Percentiles rank a stretch among this genome's conserved stretches.
These are phyloP conservation scores for Scaptomyza polygonia DNA, from an alignment of 2,888 invertebrate genomes.

Conservation along the genomic window DNA sequence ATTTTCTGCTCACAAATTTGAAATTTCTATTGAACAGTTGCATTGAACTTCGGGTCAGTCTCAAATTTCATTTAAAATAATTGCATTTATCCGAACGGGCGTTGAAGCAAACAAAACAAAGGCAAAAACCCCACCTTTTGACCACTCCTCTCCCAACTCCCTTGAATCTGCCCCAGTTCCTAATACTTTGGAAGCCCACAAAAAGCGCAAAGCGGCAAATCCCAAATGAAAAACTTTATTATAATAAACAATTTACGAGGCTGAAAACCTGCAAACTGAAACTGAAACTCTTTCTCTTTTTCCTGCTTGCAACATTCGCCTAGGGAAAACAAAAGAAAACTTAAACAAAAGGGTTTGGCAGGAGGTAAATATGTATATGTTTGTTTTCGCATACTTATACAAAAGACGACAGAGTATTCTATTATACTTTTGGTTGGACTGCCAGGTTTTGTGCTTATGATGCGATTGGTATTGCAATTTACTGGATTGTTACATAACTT, in stretches of 20 bases:
- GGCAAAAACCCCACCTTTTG: neutral
- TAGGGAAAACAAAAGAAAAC: constrained; percentile 14
- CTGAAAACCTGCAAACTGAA: constrained; percentile 11
- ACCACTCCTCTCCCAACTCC: neutral
- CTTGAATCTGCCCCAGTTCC: neutral
- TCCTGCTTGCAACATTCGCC: constrained; percentile 7
- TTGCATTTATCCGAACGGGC: constrained; percentile 39
- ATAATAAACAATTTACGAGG: constrained; percentile 51
- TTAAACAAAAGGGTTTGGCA: constrained; percentile 3
- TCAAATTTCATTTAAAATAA: constrained; percentile 44
- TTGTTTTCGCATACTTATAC: neutral
- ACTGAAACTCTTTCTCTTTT: constrained; percentile 3
- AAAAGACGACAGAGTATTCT: neutral
- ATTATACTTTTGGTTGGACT: constrained; percentile 1
- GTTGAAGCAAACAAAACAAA: constrained; percentile 11
- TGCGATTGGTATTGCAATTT: constrained; percentile 14
- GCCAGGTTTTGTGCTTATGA: constrained; percentile 4
- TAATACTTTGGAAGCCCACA: constrained; percentile 7
- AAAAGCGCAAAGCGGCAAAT: constrained; percentile 1
- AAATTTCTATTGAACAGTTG: constrained; percentile 35
- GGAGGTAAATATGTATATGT: neutral
- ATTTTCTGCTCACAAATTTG: constrained; percentile 23
- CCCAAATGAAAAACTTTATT: constrained; percentile 34
- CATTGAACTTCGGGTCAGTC: constrained; percentile 13
- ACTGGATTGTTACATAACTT: neutral